A percentile compares a stretch with the other conserved stretches of the same genome.
phyloP scores from a whole-genome alignment of 2,888 invertebrate genomes.

The Drosophila maculinotata region DNA sequence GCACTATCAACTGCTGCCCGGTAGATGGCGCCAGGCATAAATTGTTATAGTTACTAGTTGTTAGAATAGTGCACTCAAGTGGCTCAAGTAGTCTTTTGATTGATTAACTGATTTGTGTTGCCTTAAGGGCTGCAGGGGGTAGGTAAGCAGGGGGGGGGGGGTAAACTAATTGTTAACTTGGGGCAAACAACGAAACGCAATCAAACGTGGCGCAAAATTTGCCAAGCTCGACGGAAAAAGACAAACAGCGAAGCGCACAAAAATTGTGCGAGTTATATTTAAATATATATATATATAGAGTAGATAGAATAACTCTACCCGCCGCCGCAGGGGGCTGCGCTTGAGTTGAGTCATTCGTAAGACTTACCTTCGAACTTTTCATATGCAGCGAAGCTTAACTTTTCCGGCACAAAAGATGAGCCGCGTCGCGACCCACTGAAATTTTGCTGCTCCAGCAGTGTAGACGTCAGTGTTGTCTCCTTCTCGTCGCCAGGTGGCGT shows the following conservation, averaged over 20 bases:
- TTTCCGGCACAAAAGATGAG: slow-evolving; percentile 93
- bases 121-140: neutral
- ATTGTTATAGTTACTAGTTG: slow-evolving; percentile 15
- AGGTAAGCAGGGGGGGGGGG: neutral
- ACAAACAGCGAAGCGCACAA: slow-evolving; percentile 62
- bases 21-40: slow-evolving; percentile 41
- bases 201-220: slow-evolving; percentile 75
- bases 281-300: slow-evolving; percentile 4
- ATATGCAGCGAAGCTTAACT: slow-evolving; percentile 93
- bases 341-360: slow-evolving; percentile 47
- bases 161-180: slow-evolving; percentile 79
- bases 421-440: slow-evolving; percentile 86
- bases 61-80: slow-evolving; percentile 49
- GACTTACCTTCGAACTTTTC: slow-evolving; percentile 96
- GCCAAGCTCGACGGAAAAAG: slow-evolving; percentile 44
- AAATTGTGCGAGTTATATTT: slow-evolving; percentile 51
- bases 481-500: slow-evolving; percentile 39
- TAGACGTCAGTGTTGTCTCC: slow-evolving; percentile 60
- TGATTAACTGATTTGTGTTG: slow-evolving; percentile 67
- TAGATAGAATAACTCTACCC: slow-evolving; percentile 15
- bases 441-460: slow-evolving; percentile 46
- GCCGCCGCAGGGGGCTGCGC: slow-evolving; percentile 22
- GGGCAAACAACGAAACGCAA: slow-evolving; percentile 77
- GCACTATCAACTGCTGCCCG: neutral
- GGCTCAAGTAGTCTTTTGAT: slow-evolving; percentile 56